Evolutionary conservation across 2,797 vertebrate genomes (phyloP), one percentile per base, ranked within the genome.

Genomic region (Scomberomorus guttatus): DNA sequence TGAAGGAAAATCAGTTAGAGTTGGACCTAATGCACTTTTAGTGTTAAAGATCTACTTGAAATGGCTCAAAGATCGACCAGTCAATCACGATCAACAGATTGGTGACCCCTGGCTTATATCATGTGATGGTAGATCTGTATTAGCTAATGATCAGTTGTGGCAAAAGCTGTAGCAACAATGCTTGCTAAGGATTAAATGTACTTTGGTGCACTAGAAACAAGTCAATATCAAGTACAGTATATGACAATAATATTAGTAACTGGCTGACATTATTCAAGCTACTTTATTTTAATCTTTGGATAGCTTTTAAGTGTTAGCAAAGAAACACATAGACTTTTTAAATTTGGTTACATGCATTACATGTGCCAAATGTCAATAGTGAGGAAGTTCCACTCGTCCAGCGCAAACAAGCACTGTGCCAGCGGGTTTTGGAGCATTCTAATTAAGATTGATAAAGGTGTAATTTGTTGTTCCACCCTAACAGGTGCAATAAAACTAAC

Each of bases 401-500:
- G 59, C 14, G 39, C 32, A 32, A 58, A 72, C 52, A n/a, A 18
- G 20, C 7, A 1, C 17, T 17, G 42, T 20, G 22, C 44, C n/a
- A 3, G 13, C 1, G 0, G 37, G 9, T 54, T 64, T 58, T 63
- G 22, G 18, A 42, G 3, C 2, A 3, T 46, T 34, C 12, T n/a
- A 37, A 13, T 56, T 32, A 22, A 50, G 1, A 42, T 42, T 11
- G 66, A 54, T 48, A 34, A 67, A 65, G 59, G 62, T 68, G 22
- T 50, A 52, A 39, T 63, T 57, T 46, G 42, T 63, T 78, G 42
- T 63, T 78, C 27, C 27, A 44, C 39, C 70, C 32, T 42, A 67
- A 62, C 75, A 76, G 72, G 67, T 79, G 63, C 29, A 76, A 27
- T 54, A 44, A 69, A 72, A 72, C 20, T 63, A 56, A 77, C 39